A percentile compares a stretch with the other conserved stretches of the same genome.
phyloP scores from a whole-genome alignment of 1,140 invertebrate genomes.

The Rhopalosiphum maidis region DNA sequence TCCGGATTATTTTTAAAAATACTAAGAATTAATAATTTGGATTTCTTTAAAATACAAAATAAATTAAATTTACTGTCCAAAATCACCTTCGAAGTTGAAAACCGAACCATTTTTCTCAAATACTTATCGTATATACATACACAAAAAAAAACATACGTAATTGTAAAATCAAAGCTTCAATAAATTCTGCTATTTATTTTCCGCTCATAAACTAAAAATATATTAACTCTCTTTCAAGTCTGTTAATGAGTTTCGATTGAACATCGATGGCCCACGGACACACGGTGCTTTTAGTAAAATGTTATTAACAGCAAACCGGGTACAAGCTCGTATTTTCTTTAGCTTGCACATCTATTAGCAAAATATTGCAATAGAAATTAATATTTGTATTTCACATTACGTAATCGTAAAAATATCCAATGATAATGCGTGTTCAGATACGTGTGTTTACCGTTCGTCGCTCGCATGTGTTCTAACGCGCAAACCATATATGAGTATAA shows the following conservation, averaged over 20 bases:
- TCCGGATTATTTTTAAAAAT: too few relatives aligned
- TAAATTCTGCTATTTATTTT: too few relatives aligned
- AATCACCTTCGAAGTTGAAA: too few relatives aligned
- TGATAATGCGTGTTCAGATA: not conserved
- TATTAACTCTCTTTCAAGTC: not conserved
- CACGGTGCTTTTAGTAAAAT: not conserved
- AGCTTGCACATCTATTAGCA: not conserved
- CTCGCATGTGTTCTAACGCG: not conserved
- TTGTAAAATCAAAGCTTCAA: too few relatives aligned
- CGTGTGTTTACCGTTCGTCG: not conserved
- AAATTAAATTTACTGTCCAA: too few relatives aligned
- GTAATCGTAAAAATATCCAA: not conserved
- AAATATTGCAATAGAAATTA: not conserved
- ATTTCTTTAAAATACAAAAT: too few relatives aligned
- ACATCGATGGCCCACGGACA: not conserved
- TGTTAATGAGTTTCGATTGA: not conserved
- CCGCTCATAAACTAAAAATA: too few relatives aligned
- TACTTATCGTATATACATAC: too few relatives aligned
- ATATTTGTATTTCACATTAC: not conserved
- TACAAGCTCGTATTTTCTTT: not conserved
- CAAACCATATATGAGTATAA: not conserved
- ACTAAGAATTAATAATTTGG: too few relatives aligned
- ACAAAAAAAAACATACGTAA: too few relatives aligned
- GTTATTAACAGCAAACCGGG: not conserved
- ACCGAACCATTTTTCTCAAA: too few relatives aligned